A percentile compares a stretch with the other conserved stretches of the same genome.
phyloP scores from a whole-genome alignment of 2,888 invertebrate genomes.

The Sylvicola fuscatus region DNA sequence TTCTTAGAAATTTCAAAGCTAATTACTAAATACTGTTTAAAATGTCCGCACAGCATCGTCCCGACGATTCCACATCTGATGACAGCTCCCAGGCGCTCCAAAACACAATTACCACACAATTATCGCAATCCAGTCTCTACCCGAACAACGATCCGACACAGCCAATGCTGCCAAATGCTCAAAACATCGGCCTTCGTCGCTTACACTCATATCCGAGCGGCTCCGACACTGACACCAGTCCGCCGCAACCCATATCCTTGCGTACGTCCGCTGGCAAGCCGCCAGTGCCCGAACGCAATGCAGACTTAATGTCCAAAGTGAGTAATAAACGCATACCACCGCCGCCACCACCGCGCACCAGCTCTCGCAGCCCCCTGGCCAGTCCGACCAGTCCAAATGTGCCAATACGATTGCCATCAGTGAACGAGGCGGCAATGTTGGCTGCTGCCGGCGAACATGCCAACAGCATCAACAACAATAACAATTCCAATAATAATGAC shows the following conservation, averaged over 20 bases:
- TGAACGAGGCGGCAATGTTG: constrained; percentile 22
- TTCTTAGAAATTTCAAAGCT: no score
- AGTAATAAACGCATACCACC: constrained; percentile 61
- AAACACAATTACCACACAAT: constrained; percentile 25
- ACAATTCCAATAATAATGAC: constrained; percentile 10
- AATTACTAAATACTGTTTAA: constrained; percentile 1
- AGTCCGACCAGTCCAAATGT: constrained; percentile 59
- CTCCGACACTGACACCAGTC: constrained; percentile 60
- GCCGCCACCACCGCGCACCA: constrained; percentile 82
- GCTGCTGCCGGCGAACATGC: constrained; percentile 13
- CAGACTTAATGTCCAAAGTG: constrained; percentile 51
- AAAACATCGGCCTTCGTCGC: constrained; percentile 35
- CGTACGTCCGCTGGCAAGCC: constrained; percentile 42
- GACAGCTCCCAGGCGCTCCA: constrained; percentile 25
- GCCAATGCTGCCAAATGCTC: constrained; percentile 12
- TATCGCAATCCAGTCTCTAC: constrained; percentile 23
- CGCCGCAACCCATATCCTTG: constrained; percentile 38
- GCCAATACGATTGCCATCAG: constrained; percentile 32
- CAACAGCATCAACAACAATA: constrained; percentile 1
- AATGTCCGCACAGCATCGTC: constrained; percentile 22
- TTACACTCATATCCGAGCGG: constrained; percentile 73
- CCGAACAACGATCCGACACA: constrained; percentile 4
- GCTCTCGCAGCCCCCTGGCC: constrained; percentile 69
- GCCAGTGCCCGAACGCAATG: constrained; percentile 63
- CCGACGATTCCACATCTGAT: constrained; percentile 26